phyloP scores from a whole-genome alignment of 2,888 invertebrate genomes.

The Lochmaea capreae region DNA sequence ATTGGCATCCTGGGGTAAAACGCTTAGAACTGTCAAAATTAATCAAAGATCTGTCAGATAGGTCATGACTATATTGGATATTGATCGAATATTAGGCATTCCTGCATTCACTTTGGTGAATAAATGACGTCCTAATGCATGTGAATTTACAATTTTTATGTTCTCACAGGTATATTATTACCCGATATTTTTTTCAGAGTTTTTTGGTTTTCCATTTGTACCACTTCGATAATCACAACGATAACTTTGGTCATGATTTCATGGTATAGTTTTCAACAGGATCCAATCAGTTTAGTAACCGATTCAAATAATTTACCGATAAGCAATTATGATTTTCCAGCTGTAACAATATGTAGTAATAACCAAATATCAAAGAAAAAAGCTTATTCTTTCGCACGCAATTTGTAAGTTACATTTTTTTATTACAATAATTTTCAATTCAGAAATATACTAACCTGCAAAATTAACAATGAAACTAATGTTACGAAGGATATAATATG shows the following conservation, averaged over 20 bases:
- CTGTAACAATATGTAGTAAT: slow-evolving; percentile 73
- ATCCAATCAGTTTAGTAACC: slow-evolving; percentile 53
- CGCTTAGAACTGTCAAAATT: too few species aligned
- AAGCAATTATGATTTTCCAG: slow-evolving; percentile 76
- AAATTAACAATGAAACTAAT: too few species aligned
- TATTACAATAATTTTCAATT: neutral
- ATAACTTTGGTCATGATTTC: slow-evolving; percentile 70
- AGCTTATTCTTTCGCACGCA: slow-evolving; percentile 64
- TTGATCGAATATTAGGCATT: too few species aligned
- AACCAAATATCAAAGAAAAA: slow-evolving; percentile 70
- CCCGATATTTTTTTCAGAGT: slow-evolving; percentile 40
- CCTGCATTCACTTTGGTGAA: neutral
- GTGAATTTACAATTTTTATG: neutral
- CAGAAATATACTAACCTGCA: neutral
- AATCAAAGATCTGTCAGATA: too few species aligned
- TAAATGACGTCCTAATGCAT: neutral
- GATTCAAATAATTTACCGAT: slow-evolving; percentile 71
- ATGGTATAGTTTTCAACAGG: slow-evolving; percentile 60
- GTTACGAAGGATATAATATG: too few species aligned
- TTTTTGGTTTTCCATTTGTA: slow-evolving; percentile 19
- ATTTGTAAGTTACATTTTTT: slow-evolving; percentile 65
- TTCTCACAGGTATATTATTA: neutral
- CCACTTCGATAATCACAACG: slow-evolving; percentile 55
- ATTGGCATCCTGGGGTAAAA: too few species aligned
- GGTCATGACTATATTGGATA: too few species aligned